Evolutionary conservation across 1,140 invertebrate genomes (phyloP).

Genomic region (Leptonema lineaticorne): DNA sequence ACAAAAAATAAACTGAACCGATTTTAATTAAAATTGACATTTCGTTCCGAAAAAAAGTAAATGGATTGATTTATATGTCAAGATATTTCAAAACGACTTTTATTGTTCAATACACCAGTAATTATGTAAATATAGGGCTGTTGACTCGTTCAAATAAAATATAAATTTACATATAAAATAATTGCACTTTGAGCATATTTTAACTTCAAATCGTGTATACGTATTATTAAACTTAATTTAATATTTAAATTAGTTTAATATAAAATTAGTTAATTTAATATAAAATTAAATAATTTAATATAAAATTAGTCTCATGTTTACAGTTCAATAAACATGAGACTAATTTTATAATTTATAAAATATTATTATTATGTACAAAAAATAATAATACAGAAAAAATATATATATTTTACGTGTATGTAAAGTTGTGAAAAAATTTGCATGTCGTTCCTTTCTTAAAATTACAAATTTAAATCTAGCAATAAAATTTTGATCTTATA

Average conservation of each 20-base stretch:
- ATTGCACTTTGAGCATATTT: too few species aligned
- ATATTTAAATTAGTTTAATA: too few species aligned
- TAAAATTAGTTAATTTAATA: too few species aligned
- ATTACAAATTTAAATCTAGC: too few species aligned
- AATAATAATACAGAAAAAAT: background rate
- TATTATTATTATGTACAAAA: background rate
- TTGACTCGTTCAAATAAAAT: background rate
- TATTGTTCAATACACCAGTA: background rate
- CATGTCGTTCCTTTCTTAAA: background rate
- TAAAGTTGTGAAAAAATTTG: background rate
- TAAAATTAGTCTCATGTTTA: too few species aligned
- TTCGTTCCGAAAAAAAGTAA: background rate
- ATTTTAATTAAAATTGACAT: constrained; percentile 2
- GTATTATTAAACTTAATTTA: too few species aligned
- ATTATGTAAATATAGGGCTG: background rate
- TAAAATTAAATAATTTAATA: too few species aligned
- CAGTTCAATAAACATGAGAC: background rate
- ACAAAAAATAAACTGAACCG: background rate
- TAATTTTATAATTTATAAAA: background rate
- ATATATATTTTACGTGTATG: background rate
- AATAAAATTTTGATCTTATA: background rate
- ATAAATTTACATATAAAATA: too few species aligned
- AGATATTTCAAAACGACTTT: background rate
- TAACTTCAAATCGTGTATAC: too few species aligned
- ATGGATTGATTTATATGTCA: background rate